Base-by-base conservation (phyloP, 1,140 invertebrate genomes). In the Diorhabda sublineata region DNA sequence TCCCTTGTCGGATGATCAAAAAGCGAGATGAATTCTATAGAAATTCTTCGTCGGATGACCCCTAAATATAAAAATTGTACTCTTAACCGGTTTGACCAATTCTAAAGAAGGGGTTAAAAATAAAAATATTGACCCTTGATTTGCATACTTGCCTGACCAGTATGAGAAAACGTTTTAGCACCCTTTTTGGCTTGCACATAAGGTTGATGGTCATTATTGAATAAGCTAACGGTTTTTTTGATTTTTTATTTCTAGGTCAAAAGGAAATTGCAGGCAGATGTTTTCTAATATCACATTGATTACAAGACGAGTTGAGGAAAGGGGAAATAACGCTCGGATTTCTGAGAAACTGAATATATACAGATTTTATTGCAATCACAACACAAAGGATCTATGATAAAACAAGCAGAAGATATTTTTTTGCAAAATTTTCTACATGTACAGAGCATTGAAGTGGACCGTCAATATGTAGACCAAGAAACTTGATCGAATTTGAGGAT, bases 141-240 rank as follows among this genome's bases (percentile, higher is more conserved):
- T 67, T 67, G 65, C 65, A 67, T 67, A 67, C 65, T 67, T 3
- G 65, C 65, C 65, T 67, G 65, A 67, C 65, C 65, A 67, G 65
- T 67, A 43, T 60, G 58, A 43, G 63, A 64, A 67, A 59, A 60
- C 26, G 9, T 67, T 67, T 44, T n/a, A 42, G 43, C 57, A 43
- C 44, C 42, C 41, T 45, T 9, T 44, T 45, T 7, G 45, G 41
- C 26, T 44, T 4, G 42, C 26, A 42, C 43, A 66, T 67, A 67
- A 67, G 65, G 11, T 26, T 56, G 11, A 60, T 45, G 42, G 42
- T 47, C 11, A 60, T 59, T 67, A 59, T 45, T 45, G 45, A 42
- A 26, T 41, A 2, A 60, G 26, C 58, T 67, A 67, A 67, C 65
- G 65, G 65, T 67, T 67, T 67, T 66, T 58, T 26, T 45, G 47